phyloP scores from a whole-genome alignment of 2,797 vertebrate genomes.

The Emys orbicularis region DNA sequence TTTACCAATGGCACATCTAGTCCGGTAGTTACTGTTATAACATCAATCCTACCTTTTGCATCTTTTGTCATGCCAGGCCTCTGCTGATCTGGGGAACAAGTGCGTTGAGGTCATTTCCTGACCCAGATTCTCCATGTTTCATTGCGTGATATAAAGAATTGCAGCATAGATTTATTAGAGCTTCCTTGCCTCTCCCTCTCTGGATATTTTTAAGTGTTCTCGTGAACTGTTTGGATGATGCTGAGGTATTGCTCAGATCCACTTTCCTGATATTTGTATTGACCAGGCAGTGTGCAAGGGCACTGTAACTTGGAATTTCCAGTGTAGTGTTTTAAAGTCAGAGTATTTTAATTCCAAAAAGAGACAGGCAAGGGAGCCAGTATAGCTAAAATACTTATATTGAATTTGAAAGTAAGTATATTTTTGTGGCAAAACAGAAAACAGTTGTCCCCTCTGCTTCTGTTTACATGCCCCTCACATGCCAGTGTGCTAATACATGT shows the following conservation, averaged over 20 bases:
- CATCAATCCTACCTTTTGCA: conserved; percentile 21
- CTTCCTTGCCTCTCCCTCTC: background rate
- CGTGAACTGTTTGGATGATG: accelerated
- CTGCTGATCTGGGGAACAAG: background rate
- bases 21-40: background rate
- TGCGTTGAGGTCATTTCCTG: background rate
- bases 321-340: background rate
- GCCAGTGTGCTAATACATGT: background rate
- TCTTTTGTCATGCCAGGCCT: background rate
- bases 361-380: background rate
- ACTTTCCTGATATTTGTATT: background rate
- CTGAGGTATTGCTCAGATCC: background rate
- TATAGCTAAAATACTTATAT: background rate
- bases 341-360: background rate
- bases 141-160: background rate
- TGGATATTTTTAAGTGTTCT: background rate
- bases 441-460: background rate
- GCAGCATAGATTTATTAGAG: background rate
- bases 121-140: background rate
- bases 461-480: background rate
- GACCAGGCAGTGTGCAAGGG: background rate
- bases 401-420: background rate
- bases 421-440: background rate
- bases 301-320: background rate
- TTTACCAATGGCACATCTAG: background rate